phyloP scores from a whole-genome alignment of 2,888 invertebrate genomes.

The Drosophila meridiana region DNA sequence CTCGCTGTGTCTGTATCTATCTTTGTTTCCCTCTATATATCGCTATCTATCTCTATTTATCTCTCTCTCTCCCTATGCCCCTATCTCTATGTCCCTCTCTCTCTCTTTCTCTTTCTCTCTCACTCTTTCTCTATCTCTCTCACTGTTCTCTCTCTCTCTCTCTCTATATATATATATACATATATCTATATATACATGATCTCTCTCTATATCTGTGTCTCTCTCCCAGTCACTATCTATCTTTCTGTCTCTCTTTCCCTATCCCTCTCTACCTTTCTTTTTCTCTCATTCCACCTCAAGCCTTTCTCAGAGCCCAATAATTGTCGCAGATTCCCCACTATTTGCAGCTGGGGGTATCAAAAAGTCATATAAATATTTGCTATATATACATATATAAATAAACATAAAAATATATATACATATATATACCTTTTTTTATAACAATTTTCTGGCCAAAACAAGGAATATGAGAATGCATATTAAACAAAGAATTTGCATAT shows the following conservation, averaged over 20 bases:
- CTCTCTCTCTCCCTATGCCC: too few species aligned
- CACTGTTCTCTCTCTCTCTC: neutral
- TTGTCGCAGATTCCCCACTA: neutral
- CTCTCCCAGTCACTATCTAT: neutral
- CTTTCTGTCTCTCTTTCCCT: neutral
- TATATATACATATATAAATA: neutral
- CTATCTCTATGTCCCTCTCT: too few species aligned
- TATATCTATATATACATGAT: neutral
- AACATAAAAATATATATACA: neutral
- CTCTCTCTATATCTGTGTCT: neutral
- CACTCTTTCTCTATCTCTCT: neutral
- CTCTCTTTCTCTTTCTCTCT: too few species aligned
- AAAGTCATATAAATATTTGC: conserved; percentile 3
- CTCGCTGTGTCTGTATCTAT: too few species aligned
- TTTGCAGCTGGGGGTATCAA: neutral
- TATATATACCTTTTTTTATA: conserved; percentile 8
- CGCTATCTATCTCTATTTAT: too few species aligned
- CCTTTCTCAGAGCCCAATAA: neutral
- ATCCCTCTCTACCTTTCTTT: neutral
- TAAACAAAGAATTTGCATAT: conserved; percentile 31
- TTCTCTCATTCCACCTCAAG: neutral
- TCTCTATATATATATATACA: neutral
- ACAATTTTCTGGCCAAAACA: conserved; percentile 19
- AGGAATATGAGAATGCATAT: conserved; percentile 35
- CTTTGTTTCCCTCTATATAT: too few species aligned